Evolutionary conservation across 2,888 invertebrate species (phyloP).

Genomic region (Epirrita christyi): DNA sequence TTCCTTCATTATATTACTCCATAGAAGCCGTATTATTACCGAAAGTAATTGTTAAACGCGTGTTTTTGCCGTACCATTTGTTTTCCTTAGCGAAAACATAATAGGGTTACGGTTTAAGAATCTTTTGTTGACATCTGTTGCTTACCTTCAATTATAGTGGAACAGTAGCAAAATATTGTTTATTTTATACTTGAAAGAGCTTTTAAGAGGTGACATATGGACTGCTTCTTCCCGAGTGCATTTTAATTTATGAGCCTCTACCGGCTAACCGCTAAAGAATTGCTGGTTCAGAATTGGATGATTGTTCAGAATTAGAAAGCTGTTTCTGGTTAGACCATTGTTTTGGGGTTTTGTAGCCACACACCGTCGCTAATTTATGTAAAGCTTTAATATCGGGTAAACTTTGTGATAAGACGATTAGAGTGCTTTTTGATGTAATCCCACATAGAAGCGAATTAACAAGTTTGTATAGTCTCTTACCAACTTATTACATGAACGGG

Average conservation of each 20-base stretch:
- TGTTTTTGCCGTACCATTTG: conserved; percentile 70
- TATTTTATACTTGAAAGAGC: conserved; percentile 73
- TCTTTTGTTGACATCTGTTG: conserved; percentile 72
- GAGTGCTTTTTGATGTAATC: conserved; percentile 38
- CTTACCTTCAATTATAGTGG: conserved; percentile 63
- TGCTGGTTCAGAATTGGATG: conserved; percentile 47
- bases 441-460: conserved; percentile 19
- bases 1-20: conserved; percentile 66
- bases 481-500: conserved; percentile 10
- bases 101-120: conserved; percentile 68
- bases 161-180: conserved; percentile 82
- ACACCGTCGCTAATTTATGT: conserved; percentile 63
- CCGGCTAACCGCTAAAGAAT: conserved; percentile 65
- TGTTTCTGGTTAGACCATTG: conserved; percentile 39
- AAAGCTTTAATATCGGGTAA: conserved; percentile 36
- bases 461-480: conserved; percentile 13
- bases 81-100: conserved; percentile 70
- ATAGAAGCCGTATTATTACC: conserved; percentile 68
- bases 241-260: conserved; percentile 70
- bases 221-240: conserved; percentile 62
- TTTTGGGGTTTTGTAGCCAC: conserved; percentile 50
- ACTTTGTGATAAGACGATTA: conserved; percentile 33
- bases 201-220: conserved; percentile 78
- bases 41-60: conserved; percentile 61
- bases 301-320: conserved; percentile 62